A percentile compares a stretch with the other conserved stretches of the same genome.
Conservation (phyloP, 2,888 invertebrate genomes). For the Blomia tropicalis region DNA sequence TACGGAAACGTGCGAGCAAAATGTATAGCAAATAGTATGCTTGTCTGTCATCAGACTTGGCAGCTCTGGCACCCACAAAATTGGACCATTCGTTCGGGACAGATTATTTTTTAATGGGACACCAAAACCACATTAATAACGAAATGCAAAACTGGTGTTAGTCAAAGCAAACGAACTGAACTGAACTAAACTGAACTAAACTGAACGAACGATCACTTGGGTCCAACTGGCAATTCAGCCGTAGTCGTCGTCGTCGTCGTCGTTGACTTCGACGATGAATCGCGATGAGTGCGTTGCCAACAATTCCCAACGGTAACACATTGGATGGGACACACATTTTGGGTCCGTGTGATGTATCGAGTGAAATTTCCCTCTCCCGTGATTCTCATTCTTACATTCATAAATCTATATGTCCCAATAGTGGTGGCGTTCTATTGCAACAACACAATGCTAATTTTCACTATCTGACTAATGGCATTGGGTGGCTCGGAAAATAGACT, state of each 20-base stretch:
- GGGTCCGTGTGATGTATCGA: no score
- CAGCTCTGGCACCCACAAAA: background rate
- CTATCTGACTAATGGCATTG: background rate
- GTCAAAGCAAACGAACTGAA: background rate
- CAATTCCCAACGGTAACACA: no score
- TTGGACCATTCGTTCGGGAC: constrained; percentile 23
- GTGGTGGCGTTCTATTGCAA: background rate
- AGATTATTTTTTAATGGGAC: constrained; percentile 32
- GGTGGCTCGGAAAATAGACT: background rate
- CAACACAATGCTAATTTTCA: constrained; percentile 1
- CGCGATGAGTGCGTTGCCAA: no score
- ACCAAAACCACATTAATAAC: constrained; percentile 33
- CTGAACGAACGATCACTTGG: no score
- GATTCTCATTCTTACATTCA: background rate
- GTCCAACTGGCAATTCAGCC: no score
- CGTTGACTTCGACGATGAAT: no score
- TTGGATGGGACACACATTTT: no score
- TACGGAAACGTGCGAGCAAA: background rate
- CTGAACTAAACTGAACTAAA: no score
- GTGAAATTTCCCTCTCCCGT: no score
- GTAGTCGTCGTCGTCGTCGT: no score
- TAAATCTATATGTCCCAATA: constrained; percentile 2
- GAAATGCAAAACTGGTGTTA: constrained; percentile 28
- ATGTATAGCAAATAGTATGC: background rate
- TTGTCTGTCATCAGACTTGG: constrained; percentile 4